A percentile compares a stretch with the other conserved stretches of the same genome.
Conservation (phyloP, 2,797 vertebrate species). For the Characodon lateralis region DNA sequence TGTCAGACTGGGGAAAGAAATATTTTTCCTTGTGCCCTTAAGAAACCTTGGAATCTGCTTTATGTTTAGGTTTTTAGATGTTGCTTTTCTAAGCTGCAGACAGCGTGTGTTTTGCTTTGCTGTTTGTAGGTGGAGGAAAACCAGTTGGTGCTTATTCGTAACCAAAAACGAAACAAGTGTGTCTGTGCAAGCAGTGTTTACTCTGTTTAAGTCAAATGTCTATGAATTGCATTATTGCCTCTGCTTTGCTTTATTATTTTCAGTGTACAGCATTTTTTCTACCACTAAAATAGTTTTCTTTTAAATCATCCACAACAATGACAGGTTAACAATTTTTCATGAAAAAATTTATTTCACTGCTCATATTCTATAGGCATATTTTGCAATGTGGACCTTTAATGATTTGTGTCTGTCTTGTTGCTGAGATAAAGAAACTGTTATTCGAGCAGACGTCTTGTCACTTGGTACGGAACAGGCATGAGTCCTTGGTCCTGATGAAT, state of each 20-base stretch:
- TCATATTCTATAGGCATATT: background rate
- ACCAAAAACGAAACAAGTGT: background rate
- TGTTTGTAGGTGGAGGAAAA: background rate
- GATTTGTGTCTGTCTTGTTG: background rate
- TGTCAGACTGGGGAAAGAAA: background rate
- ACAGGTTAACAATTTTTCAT: background rate
- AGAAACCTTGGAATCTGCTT: background rate
- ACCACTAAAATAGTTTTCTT: background rate
- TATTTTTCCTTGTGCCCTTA: background rate
- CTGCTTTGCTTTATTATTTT: background rate
- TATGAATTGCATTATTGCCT: background rate
- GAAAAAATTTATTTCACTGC: background rate
- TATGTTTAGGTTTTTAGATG: background rate
- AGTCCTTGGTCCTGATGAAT: conserved; percentile 3
- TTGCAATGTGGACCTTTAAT: too few relatives aligned
- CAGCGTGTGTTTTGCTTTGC: background rate
- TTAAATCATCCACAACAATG: background rate
- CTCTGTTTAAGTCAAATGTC: background rate
- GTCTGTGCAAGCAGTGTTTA: background rate
- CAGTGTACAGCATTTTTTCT: background rate
- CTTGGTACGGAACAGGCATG: background rate
- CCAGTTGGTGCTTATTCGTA: background rate
- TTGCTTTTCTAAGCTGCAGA: background rate
- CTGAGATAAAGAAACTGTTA: background rate
- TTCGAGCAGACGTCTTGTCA: background rate